These are phyloP conservation scores for Xerus inauris DNA, from an alignment of 2,113 vertebrate genomes.

Conservation along the genomic window DNA sequence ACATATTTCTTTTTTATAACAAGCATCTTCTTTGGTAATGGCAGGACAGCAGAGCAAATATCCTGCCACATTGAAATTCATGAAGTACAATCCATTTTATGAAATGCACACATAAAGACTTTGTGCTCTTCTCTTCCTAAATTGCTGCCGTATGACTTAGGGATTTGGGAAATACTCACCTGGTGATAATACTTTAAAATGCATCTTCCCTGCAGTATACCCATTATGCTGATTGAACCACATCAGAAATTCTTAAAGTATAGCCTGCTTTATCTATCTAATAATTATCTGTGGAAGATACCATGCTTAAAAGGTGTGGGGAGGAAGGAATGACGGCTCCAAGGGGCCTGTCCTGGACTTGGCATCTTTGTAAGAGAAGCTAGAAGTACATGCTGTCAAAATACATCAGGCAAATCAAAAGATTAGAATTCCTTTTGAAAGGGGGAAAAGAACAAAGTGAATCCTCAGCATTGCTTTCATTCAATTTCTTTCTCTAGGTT, in stretches of 20 bases:
- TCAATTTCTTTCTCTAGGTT: not conserved
- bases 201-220: conserved; percentile 2
- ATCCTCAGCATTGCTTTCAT: not conserved
- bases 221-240: conserved; percentile 65
- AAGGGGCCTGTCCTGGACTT: not conserved
- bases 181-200: conserved; percentile 45
- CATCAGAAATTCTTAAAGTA: conserved; percentile 55
- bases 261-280: conserved; percentile 1
- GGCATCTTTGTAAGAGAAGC: not conserved
- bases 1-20: conserved; percentile 75
- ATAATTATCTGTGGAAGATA: conserved; percentile 30
- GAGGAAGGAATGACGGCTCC: not conserved
- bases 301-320: not conserved
- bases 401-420: conserved; percentile 33
- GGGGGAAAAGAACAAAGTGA: not conserved
- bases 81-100: conserved; percentile 55
- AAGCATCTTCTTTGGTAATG: conserved; percentile 66
- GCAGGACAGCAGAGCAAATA: conserved; percentile 36
- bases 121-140: conserved; percentile 64
- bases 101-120: conserved; percentile 63
- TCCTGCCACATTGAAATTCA: conserved; percentile 69
- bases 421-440: not conserved
- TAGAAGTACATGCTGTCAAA: conserved; percentile 1
- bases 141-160: conserved; percentile 41
- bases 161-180: conserved; percentile 48